Conservation (phyloP, 2,888 invertebrate species). For the Xestia rhomboidea region DNA sequence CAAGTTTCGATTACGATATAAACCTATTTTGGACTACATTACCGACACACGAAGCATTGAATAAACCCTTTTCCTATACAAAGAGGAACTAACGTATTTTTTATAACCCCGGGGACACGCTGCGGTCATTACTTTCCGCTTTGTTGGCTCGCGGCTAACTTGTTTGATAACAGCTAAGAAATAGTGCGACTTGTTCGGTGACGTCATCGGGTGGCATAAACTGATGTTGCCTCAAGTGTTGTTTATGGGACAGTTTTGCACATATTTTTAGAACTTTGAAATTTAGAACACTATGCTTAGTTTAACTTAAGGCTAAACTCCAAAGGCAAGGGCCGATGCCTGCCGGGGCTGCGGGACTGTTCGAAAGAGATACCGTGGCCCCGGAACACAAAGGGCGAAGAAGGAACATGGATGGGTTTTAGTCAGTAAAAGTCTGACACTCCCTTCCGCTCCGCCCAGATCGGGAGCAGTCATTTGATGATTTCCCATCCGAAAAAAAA, state of each 20-base stretch:
- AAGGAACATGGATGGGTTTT: too few relatives aligned
- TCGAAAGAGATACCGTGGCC: too few relatives aligned
- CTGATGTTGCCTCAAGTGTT: constrained; percentile 20
- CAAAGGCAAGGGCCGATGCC: too few relatives aligned
- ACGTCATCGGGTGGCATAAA: constrained; percentile 15
- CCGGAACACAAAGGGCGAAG: too few relatives aligned
- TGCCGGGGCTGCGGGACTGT: too few relatives aligned
- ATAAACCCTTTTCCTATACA: constrained; percentile 58
- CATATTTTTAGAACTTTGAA: background rate
- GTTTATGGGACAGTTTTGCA: background rate
- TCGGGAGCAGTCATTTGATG: too few relatives aligned
- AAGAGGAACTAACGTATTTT: constrained; percentile 64
- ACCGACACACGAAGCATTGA: constrained; percentile 49
- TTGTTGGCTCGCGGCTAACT: constrained; percentile 60
- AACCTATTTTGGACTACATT: constrained; percentile 47
- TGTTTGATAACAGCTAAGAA: constrained; percentile 51
- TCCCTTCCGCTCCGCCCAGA: too few relatives aligned
- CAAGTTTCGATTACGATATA: constrained; percentile 33
- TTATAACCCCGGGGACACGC: constrained; percentile 60
- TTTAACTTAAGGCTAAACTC: background rate
- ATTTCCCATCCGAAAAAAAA: too few relatives aligned
- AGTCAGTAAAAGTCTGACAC: too few relatives aligned
- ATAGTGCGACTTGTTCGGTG: constrained; percentile 13
- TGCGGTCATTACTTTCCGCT: constrained; percentile 63
- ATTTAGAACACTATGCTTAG: background rate